Evolutionary conservation across 2,797 vertebrate species (phyloP).

Genomic region (Heteromormyrus szaboi): DNA sequence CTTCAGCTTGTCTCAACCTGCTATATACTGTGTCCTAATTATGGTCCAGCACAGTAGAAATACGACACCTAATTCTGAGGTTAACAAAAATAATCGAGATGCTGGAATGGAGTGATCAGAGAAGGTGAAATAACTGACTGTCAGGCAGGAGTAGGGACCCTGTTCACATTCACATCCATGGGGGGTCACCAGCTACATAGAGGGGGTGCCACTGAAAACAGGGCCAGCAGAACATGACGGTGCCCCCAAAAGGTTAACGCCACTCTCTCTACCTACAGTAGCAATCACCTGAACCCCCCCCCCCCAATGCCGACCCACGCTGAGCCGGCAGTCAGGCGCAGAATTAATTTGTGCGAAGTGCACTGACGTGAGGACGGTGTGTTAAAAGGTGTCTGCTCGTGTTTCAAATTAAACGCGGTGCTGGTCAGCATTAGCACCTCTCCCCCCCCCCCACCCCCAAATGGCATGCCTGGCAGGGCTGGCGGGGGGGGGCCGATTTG

Average conservation of each 20-base stretch:
- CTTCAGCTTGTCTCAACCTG: background rate
- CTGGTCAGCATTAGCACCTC: constrained; percentile 99
- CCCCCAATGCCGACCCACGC: constrained; percentile 41
- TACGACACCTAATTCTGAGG: background rate
- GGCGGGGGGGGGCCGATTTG: constrained; percentile 56
- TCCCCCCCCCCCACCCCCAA: constrained; percentile 73
- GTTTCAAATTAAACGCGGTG: constrained; percentile 99
- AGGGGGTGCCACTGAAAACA: background rate
- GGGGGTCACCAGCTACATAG: background rate
- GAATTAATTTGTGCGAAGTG: constrained; percentile 98
- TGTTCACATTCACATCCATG: background rate
- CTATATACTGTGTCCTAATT: background rate
- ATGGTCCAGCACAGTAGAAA: background rate
- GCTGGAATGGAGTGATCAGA: background rate
- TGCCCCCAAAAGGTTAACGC: background rate
- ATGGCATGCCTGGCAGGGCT: constrained; percentile 55
- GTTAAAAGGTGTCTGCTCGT: constrained; percentile 99
- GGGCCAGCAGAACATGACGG: background rate
- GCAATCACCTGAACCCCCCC: constrained; percentile 54
- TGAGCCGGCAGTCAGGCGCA: constrained; percentile 87
- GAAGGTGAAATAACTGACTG: background rate
- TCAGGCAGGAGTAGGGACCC: no score
- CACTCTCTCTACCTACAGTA: background rate
- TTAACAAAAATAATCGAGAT: background rate
- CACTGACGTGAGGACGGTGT: constrained; percentile 98